A percentile compares a stretch with the other conserved stretches of the same genome.
Evolutionary conservation across 1,140 invertebrate species (phyloP).

Genomic region (Sarcophaga peregrina): DNA sequence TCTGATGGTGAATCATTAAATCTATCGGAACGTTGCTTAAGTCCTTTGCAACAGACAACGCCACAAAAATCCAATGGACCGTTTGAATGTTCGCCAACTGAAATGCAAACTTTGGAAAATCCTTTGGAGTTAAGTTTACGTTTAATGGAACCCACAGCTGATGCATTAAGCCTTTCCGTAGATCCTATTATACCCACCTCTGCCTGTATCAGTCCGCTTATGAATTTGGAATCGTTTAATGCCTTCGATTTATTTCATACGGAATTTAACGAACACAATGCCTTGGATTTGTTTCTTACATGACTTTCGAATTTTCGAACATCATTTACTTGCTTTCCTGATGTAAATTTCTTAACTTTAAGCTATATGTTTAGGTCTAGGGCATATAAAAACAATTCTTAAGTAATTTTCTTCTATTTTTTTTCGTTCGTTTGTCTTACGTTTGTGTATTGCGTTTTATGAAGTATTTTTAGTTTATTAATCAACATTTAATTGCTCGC

Average conservation of each 20-base stretch:
- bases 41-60: slow-evolving; percentile 43
- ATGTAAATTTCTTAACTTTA: neutral
- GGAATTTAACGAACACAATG: slow-evolving; percentile 53
- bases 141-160: slow-evolving; percentile 57
- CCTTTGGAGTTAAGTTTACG: slow-evolving; percentile 59
- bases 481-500: neutral
- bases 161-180: slow-evolving; percentile 57
- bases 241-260: slow-evolving; percentile 59
- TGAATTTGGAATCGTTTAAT: slow-evolving; percentile 57
- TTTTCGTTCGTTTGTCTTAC: neutral
- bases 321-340: neutral
- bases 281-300: slow-evolving; percentile 60
- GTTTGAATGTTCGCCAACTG: slow-evolving; percentile 49
- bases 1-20: slow-evolving; percentile 71
- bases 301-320: slow-evolving; percentile 48
- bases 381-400: no score
- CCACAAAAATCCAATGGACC: neutral
- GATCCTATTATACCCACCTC: slow-evolving; percentile 50
- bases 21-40: slow-evolving; percentile 63
- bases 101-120: slow-evolving; percentile 15
- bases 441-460: neutral
- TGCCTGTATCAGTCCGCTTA: slow-evolving; percentile 62
- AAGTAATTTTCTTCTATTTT: no score
- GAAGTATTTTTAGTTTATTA: neutral
- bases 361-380: neutral